Evolutionary conservation across 2,888 invertebrate species (phyloP).

Genomic region (Cephonodes hylas): DNA sequence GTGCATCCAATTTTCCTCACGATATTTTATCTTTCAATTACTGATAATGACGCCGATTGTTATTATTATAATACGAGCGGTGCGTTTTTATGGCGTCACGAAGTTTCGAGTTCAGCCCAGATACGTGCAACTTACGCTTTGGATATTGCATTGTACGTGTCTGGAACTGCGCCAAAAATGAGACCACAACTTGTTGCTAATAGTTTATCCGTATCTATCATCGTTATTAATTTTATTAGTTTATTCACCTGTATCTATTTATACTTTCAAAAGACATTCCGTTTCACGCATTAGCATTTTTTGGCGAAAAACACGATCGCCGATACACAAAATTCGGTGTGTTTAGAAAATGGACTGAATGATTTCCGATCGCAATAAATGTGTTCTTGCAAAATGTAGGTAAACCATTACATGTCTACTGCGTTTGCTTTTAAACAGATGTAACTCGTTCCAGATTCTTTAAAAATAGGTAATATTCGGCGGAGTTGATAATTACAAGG

Average conservation of each 20-base stretch:
- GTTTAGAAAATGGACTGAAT: conserved; percentile 51
- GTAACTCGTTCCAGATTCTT: conserved; percentile 53
- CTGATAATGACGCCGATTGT: conserved; percentile 6
- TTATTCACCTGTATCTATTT: conserved; percentile 46
- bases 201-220: conserved; percentile 38
- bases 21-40: conserved; percentile 11
- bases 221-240: conserved; percentile 50
- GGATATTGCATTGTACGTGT: conserved; percentile 33
- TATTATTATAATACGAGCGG: background rate
- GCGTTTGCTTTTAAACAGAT: conserved; percentile 57
- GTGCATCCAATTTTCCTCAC: background rate
- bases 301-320: conserved; percentile 21
- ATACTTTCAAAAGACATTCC: conserved; percentile 27
- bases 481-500: conserved; percentile 39
- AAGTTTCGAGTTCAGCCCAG: conserved; percentile 7
- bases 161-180: conserved; percentile 44
- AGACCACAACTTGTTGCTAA: conserved; percentile 45
- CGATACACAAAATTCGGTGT: conserved; percentile 31
- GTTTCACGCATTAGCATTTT: conserved; percentile 24
- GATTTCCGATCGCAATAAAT: conserved; percentile 68
- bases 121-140: conserved; percentile 14
- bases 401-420: conserved; percentile 50
- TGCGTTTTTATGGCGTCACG: background rate
- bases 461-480: conserved; percentile 47
- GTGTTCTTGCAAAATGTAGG: conserved; percentile 46